These are phyloP conservation scores for Lepilemur septentrionalis DNA, from an alignment of 2,797 vertebrate species.

Conservation along the genomic window DNA sequence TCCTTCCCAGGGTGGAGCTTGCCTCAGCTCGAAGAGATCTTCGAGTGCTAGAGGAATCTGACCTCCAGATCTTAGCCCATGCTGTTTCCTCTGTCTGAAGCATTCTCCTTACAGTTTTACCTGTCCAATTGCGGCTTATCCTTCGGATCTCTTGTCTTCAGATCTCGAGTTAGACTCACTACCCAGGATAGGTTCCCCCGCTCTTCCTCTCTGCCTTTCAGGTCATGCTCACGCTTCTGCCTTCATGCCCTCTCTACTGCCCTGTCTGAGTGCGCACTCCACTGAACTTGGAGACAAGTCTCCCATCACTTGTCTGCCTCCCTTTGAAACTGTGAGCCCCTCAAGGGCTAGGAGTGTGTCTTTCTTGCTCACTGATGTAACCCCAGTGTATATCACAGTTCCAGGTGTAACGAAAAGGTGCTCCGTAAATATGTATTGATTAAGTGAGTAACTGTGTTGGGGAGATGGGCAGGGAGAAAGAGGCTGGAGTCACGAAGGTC, in stretches of 20 bases:
- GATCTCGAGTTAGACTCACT: not conserved
- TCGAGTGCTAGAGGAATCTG: not conserved
- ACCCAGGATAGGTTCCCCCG: not conserved
- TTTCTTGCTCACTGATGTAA: not conserved
- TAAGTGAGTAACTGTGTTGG: not conserved
- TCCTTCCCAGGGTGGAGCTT: not conserved
- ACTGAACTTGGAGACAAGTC: too few relatives aligned
- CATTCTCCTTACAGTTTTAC: not conserved
- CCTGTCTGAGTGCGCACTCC: not conserved
- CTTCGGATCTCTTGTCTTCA: not conserved
- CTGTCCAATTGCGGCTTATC: not conserved
- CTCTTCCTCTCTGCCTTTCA: not conserved
- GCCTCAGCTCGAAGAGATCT: not conserved
- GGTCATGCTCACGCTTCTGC: not conserved
- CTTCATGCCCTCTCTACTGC: fast-evolving
- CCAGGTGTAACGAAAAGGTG: not conserved
- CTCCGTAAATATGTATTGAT: not conserved
- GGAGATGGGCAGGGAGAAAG: not conserved
- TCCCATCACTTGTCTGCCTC: not conserved
- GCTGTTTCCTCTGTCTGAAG: not conserved
- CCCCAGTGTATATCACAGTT: not conserved
- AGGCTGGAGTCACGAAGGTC: not conserved
- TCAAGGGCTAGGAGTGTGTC: not conserved
- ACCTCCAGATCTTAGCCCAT: not conserved
- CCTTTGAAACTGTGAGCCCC: not conserved